Evolutionary conservation across 2,888 invertebrate species (phyloP), one percentile per base, ranked within the genome.

Genomic region (Agapostemon virescens): DNA sequence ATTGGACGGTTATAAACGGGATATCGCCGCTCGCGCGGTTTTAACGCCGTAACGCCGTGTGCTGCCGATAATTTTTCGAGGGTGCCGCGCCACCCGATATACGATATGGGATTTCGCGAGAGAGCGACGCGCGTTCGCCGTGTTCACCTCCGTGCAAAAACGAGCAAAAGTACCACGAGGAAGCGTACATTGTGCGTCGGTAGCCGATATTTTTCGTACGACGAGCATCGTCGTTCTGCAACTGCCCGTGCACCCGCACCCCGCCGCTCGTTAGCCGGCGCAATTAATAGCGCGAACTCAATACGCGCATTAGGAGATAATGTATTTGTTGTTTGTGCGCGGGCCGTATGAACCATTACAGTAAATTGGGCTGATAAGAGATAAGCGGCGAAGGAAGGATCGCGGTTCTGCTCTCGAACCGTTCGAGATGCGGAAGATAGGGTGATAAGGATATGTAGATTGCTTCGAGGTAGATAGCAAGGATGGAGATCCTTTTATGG

Each of bases 1-100:
- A 87, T 87, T 87, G 87, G 87, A 87, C 82, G 87, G 82, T 87
- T 86, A 87, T 87, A 87, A 86, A 85, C 85, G 83, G 83, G 83
- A 76, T 84, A 86, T 86, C 82, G 81, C 80, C 52, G 81, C 78
- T 49, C 58, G 84, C 76, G 84, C 74, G 68, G 79, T 55, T 74
- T 84, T 83, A 81, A 86, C 77, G 84, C 83, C 79, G 86, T 79
- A 79, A 84, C 82, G 75, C 80, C 63, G 80, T 81, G 81, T 74
- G 75, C 80, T 70, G 75, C 63, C 80, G 81, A 87, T 87, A 87
- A 85, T 77, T 87, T 87, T 85, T 87, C 85, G 84, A 83, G 72
- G 83, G 81, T 82, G 85, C 73, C 74, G 66, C 61, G 15, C 45
- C 30, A 30, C 74, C 49, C 74, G 76, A 83, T 74, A 79, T 79